These are phyloP conservation scores for Herpailurus yagouaroundi DNA, from an alignment of 2,113 vertebrate genomes.

Conservation along the genomic window DNA sequence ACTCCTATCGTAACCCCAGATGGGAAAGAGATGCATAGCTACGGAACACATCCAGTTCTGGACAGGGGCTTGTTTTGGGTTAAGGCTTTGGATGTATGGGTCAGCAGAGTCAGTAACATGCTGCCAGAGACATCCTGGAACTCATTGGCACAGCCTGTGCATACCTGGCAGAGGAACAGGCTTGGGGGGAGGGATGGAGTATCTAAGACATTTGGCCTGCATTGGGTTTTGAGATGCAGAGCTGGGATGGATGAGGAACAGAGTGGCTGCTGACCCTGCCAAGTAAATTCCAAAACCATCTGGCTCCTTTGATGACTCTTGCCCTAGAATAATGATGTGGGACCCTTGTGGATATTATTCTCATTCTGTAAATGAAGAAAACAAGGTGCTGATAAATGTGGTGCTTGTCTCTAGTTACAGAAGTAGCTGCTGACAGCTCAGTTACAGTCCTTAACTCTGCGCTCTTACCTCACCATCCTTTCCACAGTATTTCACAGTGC, in stretches of 20 bases:
- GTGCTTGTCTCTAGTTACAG: background rate
- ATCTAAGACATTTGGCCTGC: background rate
- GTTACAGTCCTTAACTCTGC: background rate
- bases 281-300: constrained; percentile 8
- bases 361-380: background rate
- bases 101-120: background rate
- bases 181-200: background rate
- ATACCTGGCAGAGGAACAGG: too few species aligned
- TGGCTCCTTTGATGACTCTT: constrained; percentile 28
- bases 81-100: background rate
- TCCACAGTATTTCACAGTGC: background rate
- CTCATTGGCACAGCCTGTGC: background rate
- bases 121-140: background rate
- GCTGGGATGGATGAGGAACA: background rate
- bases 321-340: constrained; percentile 6
- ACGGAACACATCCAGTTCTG: background rate
- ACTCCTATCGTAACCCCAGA: background rate
- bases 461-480: background rate
- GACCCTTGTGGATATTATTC: background rate
- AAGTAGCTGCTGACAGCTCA: background rate
- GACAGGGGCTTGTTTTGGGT: background rate
- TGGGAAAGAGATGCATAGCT: background rate
- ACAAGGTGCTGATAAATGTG: constrained; percentile 10
- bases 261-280: background rate
- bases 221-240: background rate